Percentiles rank a stretch among this genome's conserved stretches.
Evolutionary conservation across 2,888 invertebrate species (phyloP).

Genomic region (Ptychoptera albimana): DNA sequence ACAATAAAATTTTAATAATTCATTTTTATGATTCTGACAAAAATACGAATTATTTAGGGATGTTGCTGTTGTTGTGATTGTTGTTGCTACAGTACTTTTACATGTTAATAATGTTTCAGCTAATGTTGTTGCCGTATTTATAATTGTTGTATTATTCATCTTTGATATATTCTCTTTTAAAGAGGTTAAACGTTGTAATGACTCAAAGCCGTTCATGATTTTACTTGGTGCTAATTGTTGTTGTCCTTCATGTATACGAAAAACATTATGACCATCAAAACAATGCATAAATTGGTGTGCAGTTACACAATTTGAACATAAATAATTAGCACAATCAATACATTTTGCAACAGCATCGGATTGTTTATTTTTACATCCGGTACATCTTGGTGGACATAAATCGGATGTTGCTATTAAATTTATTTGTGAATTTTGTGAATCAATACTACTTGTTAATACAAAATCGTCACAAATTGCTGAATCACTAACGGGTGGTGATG

Average conservation of each 20-base stretch:
- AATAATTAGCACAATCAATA: constrained; percentile 88
- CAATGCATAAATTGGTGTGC: constrained; percentile 99
- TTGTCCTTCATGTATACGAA: constrained; percentile 25
- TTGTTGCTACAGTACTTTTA: constrained; percentile 1
- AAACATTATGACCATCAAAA: constrained; percentile 90
- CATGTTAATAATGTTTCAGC: not conserved
- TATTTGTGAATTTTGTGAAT: constrained; percentile 34
- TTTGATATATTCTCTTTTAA: not conserved
- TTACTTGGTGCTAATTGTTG: constrained; percentile 8
- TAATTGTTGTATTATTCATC: not conserved
- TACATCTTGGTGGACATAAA: constrained; percentile 60
- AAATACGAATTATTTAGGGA: constrained; percentile 32
- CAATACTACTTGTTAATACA: constrained; percentile 27
- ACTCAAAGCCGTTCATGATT: not conserved
- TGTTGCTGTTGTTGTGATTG: constrained; percentile 1
- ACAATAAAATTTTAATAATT: constrained; percentile 86
- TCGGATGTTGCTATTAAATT: constrained; percentile 44
- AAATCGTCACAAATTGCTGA: constrained; percentile 65
- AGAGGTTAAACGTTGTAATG: constrained; percentile 2
- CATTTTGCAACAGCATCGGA: constrained; percentile 90
- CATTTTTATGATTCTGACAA: constrained; percentile 80
- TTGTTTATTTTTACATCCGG: constrained; percentile 91
- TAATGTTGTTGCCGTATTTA: not conserved
- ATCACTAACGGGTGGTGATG: constrained; percentile 73
- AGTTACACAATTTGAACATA: constrained; percentile 95